Conservation (phyloP, 2,888 invertebrate genomes). For the Tipula confusa region DNA sequence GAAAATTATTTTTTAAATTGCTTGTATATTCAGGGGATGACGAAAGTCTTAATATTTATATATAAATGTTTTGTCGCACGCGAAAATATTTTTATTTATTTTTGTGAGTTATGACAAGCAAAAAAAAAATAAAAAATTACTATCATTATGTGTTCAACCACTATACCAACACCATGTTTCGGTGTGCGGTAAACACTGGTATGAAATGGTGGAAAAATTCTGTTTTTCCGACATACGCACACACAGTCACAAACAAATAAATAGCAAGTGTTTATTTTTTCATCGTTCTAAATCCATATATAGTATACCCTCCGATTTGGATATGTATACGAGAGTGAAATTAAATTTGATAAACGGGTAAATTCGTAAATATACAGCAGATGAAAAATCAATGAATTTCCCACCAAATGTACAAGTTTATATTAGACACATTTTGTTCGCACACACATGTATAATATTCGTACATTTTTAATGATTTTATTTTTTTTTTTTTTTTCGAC, state of each 20-base stretch:
- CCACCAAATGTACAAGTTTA: neutral
- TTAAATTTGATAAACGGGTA: constrained; percentile 20
- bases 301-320: neutral
- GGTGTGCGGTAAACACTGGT: neutral
- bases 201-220: neutral
- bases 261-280: neutral
- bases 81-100: constrained; percentile 14
- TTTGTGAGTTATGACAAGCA: neutral
- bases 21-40: neutral
- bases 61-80: constrained; percentile 16
- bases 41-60: neutral
- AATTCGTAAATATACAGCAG: neutral
- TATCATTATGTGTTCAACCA: constrained; percentile 25
- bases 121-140: neutral
- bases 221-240: neutral
- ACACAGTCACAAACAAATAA: neutral
- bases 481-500: neutral
- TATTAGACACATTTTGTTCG: neutral
- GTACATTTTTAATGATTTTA: neutral
- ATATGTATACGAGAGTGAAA: neutral
- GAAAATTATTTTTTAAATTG: neutral
- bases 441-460: neutral
- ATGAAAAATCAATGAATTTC: constrained; percentile 20
- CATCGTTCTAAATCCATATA: neutral
- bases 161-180: neutral